Conservation (phyloP, 2,797 vertebrate genomes). For the Peromyscus nudipes region DNA sequence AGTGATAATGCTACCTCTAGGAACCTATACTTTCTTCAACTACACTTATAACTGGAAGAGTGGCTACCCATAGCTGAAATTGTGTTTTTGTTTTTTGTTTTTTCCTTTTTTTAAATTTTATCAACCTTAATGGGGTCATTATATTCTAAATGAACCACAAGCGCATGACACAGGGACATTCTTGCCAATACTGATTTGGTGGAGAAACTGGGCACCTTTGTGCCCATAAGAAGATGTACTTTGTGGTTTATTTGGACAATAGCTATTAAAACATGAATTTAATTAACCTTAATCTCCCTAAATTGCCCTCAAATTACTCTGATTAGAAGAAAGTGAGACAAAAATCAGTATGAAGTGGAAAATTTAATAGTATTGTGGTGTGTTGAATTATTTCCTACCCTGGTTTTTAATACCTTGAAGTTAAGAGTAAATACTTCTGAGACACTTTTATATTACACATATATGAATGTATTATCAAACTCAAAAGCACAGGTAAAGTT, state of each 20-base stretch:
- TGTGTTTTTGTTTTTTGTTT: not conserved
- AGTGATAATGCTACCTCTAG: not conserved
- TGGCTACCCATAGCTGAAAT: not conserved
- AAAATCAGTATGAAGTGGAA: not conserved
- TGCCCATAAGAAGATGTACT: not conserved
- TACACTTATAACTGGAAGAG: not conserved
- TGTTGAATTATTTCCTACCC: not conserved
- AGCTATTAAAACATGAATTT: slow-evolving; percentile 30
- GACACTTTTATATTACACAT: not conserved
- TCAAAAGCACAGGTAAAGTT: not conserved
- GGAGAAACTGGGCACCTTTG: not conserved
- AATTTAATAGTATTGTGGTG: not conserved
- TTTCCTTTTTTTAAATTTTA: not conserved
- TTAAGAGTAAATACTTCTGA: slow-evolving; percentile 8
- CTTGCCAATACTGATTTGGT: not conserved
- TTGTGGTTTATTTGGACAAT: not conserved
- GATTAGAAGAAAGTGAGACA: not conserved
- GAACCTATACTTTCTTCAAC: not conserved
- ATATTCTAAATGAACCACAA: not conserved
- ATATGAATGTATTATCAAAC: not conserved
- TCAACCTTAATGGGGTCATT: not conserved
- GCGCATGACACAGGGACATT: not conserved
- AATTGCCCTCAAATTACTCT: not conserved
- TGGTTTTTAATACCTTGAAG: not conserved
- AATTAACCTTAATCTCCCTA: slow-evolving; percentile 51